Evolutionary conservation across 2,113 vertebrate genomes (phyloP).

Genomic region (Malurus alboscapulatus): DNA sequence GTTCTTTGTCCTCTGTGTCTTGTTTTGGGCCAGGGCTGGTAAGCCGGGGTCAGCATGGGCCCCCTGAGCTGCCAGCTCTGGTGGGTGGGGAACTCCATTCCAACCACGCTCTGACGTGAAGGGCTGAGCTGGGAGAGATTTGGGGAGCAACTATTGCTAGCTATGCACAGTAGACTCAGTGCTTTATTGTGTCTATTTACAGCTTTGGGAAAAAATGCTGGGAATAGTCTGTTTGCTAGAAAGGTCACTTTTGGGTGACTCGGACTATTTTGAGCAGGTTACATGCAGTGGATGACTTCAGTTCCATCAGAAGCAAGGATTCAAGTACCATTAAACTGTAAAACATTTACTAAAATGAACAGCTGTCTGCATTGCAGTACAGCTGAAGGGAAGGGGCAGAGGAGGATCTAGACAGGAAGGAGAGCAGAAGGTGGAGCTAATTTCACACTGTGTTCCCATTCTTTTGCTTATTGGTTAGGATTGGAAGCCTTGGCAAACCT

Average conservation of each 20-base stretch:
- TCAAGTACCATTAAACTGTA: neutral
- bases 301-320: neutral
- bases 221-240: constrained; percentile 4
- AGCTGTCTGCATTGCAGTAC: neutral
- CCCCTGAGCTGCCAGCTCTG: neutral
- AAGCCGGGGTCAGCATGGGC: neutral
- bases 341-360: neutral
- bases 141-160: neutral
- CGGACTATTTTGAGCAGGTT: neutral
- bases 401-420: neutral
- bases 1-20: constrained; percentile 10
- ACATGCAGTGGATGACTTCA: neutral
- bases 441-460: neutral
- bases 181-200: constrained; percentile 32
- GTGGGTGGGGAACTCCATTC: constrained; percentile 1
- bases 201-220: constrained; percentile 12
- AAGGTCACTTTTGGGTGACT: constrained; percentile 6
- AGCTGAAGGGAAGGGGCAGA: neutral
- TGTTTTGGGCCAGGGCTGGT: neutral
- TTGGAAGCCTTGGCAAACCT: neutral
- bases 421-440: neutral
- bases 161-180: neutral
- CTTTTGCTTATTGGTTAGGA: neutral
- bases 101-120: accelerated
- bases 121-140: neutral